phyloP scores from a whole-genome alignment of 2,888 invertebrate genomes.

The Griposia aprilina region DNA sequence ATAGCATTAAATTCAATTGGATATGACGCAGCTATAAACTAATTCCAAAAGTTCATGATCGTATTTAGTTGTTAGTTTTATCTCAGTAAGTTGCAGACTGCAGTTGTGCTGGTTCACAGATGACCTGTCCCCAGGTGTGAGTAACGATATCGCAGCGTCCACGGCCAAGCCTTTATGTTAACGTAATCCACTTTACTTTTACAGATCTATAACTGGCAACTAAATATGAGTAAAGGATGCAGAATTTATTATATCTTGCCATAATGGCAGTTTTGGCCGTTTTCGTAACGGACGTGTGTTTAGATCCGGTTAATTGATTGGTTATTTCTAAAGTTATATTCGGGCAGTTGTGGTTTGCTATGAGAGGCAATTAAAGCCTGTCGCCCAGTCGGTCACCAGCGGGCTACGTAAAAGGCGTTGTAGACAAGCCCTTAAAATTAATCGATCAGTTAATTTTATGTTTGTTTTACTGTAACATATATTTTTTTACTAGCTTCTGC shows the following conservation, averaged over 20 bases:
- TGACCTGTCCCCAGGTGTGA: constrained; percentile 20
- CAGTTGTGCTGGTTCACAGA: background rate
- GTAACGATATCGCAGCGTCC: constrained; percentile 18
- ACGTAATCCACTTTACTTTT: constrained; percentile 55
- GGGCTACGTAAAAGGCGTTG: constrained; percentile 41
- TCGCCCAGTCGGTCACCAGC: constrained; percentile 6
- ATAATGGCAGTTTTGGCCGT: constrained; percentile 34
- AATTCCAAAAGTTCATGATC: background rate
- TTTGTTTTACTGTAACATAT: constrained; percentile 23
- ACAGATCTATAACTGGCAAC: constrained; percentile 46
- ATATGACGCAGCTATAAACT: background rate
- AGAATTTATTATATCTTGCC: constrained; percentile 55
- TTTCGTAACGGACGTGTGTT: constrained; percentile 44
- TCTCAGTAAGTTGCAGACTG: background rate
- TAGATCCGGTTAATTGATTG: constrained; percentile 51
- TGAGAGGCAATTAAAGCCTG: constrained; percentile 50
- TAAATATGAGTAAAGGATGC: constrained; percentile 55
- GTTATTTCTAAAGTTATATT: constrained; percentile 23
- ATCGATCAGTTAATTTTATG: constrained; percentile 15
- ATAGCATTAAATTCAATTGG: background rate
- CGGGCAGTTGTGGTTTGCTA: constrained; percentile 21
- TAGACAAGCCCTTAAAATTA: constrained; percentile 36
- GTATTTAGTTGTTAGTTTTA: constrained; percentile 1
- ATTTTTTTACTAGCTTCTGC: background rate
- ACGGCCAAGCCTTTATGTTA: constrained; percentile 34